Evolutionary conservation across 2,888 invertebrate species (phyloP).

Genomic region (Spilarctia lutea): DNA sequence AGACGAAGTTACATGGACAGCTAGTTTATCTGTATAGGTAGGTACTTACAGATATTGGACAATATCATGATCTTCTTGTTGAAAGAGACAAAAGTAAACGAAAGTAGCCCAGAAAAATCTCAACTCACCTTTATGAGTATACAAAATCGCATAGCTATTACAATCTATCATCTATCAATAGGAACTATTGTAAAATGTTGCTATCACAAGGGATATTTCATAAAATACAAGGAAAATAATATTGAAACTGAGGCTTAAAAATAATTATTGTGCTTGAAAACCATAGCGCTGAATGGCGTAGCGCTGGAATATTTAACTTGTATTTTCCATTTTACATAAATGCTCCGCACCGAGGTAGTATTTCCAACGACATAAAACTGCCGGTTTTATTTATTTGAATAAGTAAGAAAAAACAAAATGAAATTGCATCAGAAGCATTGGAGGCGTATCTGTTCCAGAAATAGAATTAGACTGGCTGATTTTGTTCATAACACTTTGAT

Average conservation of each 20-base stretch:
- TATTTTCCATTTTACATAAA: conserved; percentile 2
- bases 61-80: too few relatives aligned
- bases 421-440: background rate
- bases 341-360: background rate
- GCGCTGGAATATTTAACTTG: background rate
- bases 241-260: background rate
- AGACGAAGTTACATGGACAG: too few relatives aligned
- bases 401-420: background rate
- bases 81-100: too few relatives aligned
- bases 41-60: too few relatives aligned
- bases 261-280: conserved; percentile 2
- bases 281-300: background rate
- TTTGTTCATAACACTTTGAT: background rate
- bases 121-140: background rate
- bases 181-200: background rate
- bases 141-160: background rate
- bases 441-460: conserved; percentile 26
- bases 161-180: too few relatives aligned
- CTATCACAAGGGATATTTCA: background rate
- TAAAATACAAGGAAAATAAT: background rate
- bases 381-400: background rate
- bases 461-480: background rate
- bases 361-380: background rate
- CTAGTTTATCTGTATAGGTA: too few relatives aligned
- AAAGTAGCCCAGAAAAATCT: background rate